A percentile compares a stretch with the other conserved stretches of the same genome.
Conservation (phyloP, 2,113 vertebrate species). For the Rhagologus leucostigma region DNA sequence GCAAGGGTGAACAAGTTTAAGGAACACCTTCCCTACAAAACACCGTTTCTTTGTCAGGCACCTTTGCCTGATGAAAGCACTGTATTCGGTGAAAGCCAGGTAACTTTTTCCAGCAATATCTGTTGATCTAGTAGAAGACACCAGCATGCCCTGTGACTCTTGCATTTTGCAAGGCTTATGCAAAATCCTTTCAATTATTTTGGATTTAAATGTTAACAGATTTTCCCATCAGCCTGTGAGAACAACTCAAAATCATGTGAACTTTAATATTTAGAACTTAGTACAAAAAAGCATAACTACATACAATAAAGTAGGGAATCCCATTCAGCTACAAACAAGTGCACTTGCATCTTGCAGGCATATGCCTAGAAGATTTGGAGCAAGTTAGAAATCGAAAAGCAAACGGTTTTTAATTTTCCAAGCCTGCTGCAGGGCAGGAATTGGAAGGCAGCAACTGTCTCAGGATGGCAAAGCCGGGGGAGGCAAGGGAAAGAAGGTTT, state of each 20-base stretch:
- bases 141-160: not conserved
- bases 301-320: not conserved
- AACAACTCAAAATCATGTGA: not conserved
- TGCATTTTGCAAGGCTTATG: not conserved
- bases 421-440: not conserved
- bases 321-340: not conserved
- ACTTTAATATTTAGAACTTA: not conserved
- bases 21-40: not conserved
- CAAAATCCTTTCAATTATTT: not conserved
- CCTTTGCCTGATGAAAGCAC: not conserved
- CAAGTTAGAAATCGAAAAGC: not conserved
- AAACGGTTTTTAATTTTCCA: not conserved
- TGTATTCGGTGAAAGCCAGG: not conserved
- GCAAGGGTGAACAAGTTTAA: not conserved
- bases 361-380: not conserved
- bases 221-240: not conserved
- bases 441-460: not conserved
- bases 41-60: not conserved
- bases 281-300: not conserved
- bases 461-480: not conserved
- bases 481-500: not conserved
- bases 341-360: not conserved
- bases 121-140: not conserved
- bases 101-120: not conserved
- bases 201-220: not conserved